These are phyloP conservation scores for Ophion slaviceki DNA, from an alignment of 2,888 invertebrate species.

Conservation along the genomic window DNA sequence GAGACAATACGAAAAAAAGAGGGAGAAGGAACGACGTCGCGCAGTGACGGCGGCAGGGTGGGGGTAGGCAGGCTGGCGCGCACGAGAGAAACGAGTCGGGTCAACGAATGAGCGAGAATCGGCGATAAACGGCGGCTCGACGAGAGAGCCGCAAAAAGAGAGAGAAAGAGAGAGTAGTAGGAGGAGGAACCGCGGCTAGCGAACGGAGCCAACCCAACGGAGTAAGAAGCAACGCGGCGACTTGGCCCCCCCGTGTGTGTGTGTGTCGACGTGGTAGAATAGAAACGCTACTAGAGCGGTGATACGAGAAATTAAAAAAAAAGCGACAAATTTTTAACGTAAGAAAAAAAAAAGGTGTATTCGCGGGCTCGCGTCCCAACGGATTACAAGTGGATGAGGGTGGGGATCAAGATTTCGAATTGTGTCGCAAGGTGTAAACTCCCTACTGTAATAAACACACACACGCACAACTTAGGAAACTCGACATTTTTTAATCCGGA, in stretches of 20 bases:
- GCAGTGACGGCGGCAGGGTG: background rate
- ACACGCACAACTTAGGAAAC: background rate
- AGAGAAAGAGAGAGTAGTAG: constrained; percentile 38
- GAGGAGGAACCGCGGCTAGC: constrained; percentile 59
- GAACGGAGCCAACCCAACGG: constrained; percentile 52
- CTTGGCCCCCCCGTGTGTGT: constrained; percentile 56
- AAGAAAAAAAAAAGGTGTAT: constrained; percentile 20
- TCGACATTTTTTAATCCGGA: background rate
- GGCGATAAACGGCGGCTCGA: constrained; percentile 43
- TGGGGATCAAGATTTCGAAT: constrained; percentile 32
- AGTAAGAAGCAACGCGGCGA: constrained; percentile 55
- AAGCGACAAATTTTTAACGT: constrained; percentile 1
- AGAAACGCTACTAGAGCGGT: constrained; percentile 43
- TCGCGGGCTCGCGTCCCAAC: constrained; percentile 38
- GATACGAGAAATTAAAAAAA: constrained; percentile 17
- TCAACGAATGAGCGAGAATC: constrained; percentile 52
- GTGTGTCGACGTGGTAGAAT: constrained; percentile 64
- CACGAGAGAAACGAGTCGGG: constrained; percentile 31
- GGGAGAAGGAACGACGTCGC: constrained; percentile 8
- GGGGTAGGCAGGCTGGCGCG: background rate
- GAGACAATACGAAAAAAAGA: background rate
- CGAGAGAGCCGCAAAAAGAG: constrained; percentile 44
- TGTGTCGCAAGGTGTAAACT: constrained; percentile 44
- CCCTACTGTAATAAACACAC: background rate
- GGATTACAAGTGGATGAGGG: constrained; percentile 57